Evolutionary conservation across 2,888 invertebrate genomes (phyloP), one percentile per base, ranked within the genome.

Genomic region (Hydrotaea diabolus): DNA sequence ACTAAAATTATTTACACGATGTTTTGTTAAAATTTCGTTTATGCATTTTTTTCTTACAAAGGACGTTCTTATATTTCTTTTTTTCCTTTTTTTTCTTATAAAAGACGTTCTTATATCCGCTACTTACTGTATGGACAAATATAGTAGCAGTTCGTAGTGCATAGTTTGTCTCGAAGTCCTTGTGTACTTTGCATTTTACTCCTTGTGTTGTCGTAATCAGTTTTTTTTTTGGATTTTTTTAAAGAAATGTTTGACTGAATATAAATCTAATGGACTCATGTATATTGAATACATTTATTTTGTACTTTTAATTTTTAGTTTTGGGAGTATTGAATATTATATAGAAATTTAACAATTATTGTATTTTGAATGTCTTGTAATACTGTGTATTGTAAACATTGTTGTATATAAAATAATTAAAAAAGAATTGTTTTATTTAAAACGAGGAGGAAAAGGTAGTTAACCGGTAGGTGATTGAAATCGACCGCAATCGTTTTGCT

Each of bases 251-350:
- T 86, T 82, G 75, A 71, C 74, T 81, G 75, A 74, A 85, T 83
- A 66, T 66, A 81, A 85, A 53, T 73, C 76, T 79, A 86, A 77
- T 71, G 75, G 83, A 88, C 87, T 88, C 80, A 57, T 43, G 43
- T 19, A n/a, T n/a, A n/a, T n/a, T n/a, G n/a, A n/a, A n/a, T n/a
- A n/a, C 9, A 19, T 19, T 17, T 39, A 19, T 43, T 0, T 21
- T 66, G 66, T 66, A 66, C 17, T 64, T 59, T 26, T 36, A 1
- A 0, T 66, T 66, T 36, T 64, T 26, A 31, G 2, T 62, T 15
- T 53, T 2, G 53, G 13, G 13, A 39, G 3, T 13, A 31, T 31
- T 31, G 7, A 31, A 31, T 31, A 8, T 39, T 39, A 13, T 17
- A 19, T 53, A 53, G 46, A 46, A 46, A 46, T 46, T 5, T 46